Base-by-base conservation (phyloP, 53 echinoderm and acorn worm species). In the Arbacia lixula region DNA sequence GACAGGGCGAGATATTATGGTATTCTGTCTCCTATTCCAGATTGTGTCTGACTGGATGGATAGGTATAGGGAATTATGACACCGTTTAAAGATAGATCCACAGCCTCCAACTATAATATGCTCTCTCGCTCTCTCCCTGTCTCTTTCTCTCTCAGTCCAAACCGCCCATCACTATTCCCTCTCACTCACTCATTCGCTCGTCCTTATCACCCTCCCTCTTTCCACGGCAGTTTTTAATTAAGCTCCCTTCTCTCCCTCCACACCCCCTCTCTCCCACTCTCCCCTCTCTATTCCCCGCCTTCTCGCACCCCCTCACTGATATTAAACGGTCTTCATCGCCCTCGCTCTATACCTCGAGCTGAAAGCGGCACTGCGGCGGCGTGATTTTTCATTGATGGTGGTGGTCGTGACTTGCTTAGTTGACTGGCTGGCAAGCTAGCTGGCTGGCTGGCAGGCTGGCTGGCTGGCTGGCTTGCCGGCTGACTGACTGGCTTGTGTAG, bases 351-450 rank as follows among this genome's bases (percentile, higher is more conserved):
- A 69, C 69, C 69, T 42, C 43, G 27, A 69, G 69, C 42, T 31
- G 53, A 67, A 74, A 74, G 46, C 46, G 14, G 8, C 46, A 6
- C 46, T 46, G 14, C 46, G 33, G 35, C 53, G 74, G 51, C 74
- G 74, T 74, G 74, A 74, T 74, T 74, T 74, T 74, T 74, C 74
- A 74, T 74, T 52, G 74, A 74, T 26, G 74, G 31, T 8, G 74
- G 34, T 50, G 52, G 74, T 34, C 8, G 46, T 46, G 46, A 46
- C 46, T 6, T 46, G 8, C 46, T 46, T 10, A 46, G 8, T 14
- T 46, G n/a, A n/a, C n/a, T n/a, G n/a, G n/a, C n/a, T n/a, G n/a
- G n/a, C n/a, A n/a, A n/a, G n/a, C n/a, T n/a, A n/a, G n/a, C n/a
- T n/a, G n/a, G n/a, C n/a, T n/a, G n/a, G n/a, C n/a, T n/a, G n/a